phyloP scores from a whole-genome alignment of 2,888 invertebrate species.

The Helleia helle region DNA sequence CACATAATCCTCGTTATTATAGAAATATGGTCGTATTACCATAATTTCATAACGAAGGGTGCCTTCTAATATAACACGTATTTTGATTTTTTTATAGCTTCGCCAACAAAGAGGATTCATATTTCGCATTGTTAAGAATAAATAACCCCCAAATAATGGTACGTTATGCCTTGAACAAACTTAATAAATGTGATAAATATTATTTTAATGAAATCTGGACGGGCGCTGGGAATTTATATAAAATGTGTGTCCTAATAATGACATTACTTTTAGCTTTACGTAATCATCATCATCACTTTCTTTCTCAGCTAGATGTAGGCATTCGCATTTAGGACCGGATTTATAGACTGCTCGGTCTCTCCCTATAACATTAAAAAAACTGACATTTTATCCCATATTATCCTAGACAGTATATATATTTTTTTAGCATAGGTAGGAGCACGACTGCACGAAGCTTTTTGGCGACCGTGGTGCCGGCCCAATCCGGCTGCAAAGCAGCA shows the following conservation, averaged over 20 bases:
- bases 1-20: neutral
- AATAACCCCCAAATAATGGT: slow-evolving; percentile 10
- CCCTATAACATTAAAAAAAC: too few relatives aligned
- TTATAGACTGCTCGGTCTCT: too few relatives aligned
- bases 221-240: neutral
- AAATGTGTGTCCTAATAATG: neutral
- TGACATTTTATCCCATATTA: too few relatives aligned
- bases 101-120: slow-evolving; percentile 36
- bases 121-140: slow-evolving; percentile 28
- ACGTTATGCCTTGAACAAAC: slow-evolving; percentile 9
- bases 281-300: too few relatives aligned
- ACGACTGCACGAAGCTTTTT: too few relatives aligned
- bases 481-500: too few relatives aligned
- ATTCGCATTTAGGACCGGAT: too few relatives aligned
- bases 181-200: slow-evolving; percentile 9
- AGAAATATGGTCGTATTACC: slow-evolving; percentile 37
- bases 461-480: too few relatives aligned
- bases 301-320: too few relatives aligned
- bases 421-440: too few relatives aligned
- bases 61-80: slow-evolving; percentile 59
- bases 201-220: slow-evolving; percentile 8
- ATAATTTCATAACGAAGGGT: slow-evolving; percentile 66
- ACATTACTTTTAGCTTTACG: too few relatives aligned
- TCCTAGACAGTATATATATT: too few relatives aligned
- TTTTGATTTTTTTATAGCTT: slow-evolving; percentile 52